Base-by-base conservation (phyloP, 2,888 invertebrate genomes). In the Synergus gifuensis region DNA sequence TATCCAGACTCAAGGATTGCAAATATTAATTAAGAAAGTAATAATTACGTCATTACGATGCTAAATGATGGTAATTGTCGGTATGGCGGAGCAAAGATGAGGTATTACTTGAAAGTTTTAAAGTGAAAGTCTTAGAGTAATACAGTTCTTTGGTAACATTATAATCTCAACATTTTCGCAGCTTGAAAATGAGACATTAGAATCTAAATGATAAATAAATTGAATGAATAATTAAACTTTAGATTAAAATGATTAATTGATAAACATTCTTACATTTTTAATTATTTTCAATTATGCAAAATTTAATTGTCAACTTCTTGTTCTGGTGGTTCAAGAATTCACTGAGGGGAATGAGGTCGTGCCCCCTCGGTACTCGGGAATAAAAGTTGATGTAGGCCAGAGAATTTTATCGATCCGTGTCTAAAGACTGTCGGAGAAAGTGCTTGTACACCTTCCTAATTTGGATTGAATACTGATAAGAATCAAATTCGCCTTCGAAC, bases 11-110 rank as follows among this genome's bases (percentile, higher is more conserved):
- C 44, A n/a, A 22, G 46, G 28, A 80, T 82, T 81, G 83, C 83
- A 62, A 83, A 81, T 79, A 81, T 78, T 80, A 81, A 83, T 84
- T 84, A 83, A 81, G 83, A 83, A 84, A 84, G 81, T 84, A 83
- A 83, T 77, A 81, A 84, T 84, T 81, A 73, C 81, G 69, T 78
- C 78, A 81, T 83, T 83, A 82, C 76, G 78, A 82, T 83, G 78
- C 46, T 78, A 69, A 67, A 69, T 69, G 67, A 69, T 69, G 46
- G 67, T 46, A 46, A 69, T 69, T 69, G 67, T 69, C 22, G 14
- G 46, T 69, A 69, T 69, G 67, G 46, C 46, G 44, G 67, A 69
- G 67, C 46, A 46, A 69, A 49, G 46, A 46, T 69, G 67, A 69
- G 67, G 22, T 69, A 46, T 69, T 49, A 28, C 67, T 69, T 49